Base-by-base conservation (phyloP, 2,797 vertebrate genomes). In the Amazonetta brasiliensis region DNA sequence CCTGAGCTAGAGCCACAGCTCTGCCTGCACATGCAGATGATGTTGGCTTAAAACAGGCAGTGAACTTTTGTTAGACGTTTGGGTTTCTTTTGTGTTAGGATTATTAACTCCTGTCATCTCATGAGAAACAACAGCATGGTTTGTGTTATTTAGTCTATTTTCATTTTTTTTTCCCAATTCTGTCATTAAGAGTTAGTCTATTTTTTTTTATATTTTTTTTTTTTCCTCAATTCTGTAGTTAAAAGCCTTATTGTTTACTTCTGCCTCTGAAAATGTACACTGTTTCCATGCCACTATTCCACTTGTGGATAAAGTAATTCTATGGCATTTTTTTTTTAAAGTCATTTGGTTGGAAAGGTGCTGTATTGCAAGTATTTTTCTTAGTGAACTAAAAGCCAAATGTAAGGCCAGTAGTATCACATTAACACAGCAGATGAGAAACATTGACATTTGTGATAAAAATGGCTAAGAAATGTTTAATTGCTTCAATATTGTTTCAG, bases 391-490 rank as follows among this genome's bases (percentile, higher is more conserved):
- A 69, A 77, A 80, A 87, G 23, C 7, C 44, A 83, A 46, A 15
- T 20, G 22, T 35, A 9, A 91, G 76, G 66, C 26, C 23, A 54
- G 3, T 62, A 55, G 22, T 46, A 52, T 60, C 44, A 54, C 25
- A 48, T 60, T 81, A 85, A 87, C 56, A 64, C 17, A 43, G 66
- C 6, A 2, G 72, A 66, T 28, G 23, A 68, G 41, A 83, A 48
- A 6, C 28, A 10, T 6, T 85, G 37, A 79, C 52, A 25, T 75
- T 88, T 62, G 6, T 86, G n/a, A 26, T 83, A 79, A 58, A 6
- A 80, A 55, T 58, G 33, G 28, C 71, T 80, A 84, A 86, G 69
- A 88, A 91, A 93, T 44, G 8, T 68, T 84, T 92, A 95, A 78
- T 78, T 43, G 31, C 28, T 68, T 77, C 74, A 88, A 7, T 26